Base-by-base conservation (phyloP, 2,888 invertebrate species). In the Cryptocephalus primarius region DNA sequence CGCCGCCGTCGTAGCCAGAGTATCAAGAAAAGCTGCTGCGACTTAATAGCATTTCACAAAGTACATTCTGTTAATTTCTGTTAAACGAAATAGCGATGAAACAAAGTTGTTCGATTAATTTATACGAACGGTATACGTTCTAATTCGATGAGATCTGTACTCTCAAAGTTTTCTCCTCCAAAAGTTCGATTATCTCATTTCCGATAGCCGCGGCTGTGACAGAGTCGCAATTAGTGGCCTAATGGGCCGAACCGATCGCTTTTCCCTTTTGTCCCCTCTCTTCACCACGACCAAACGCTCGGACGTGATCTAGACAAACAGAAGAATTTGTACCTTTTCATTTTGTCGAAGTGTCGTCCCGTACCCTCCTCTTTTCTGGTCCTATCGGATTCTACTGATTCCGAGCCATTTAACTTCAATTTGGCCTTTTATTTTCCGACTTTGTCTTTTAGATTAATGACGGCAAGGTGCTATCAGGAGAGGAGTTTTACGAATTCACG, bases 1-100 rank as follows among this genome's bases (percentile, higher is more conserved):
- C 9, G 94, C 94, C n/a, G 94, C 95, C 8, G 93, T 94, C 34
- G 89, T 89, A 12, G 58, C 60, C 12, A 55, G 51, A 22, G 34
- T 50, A 44, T 48, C 46, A 39, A 50, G 47, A 44, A 48, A 49
- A 31, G 42, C 22, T 6, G 22, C 22, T 6, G 22, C 22, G 22
- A 22, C 22, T 2, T 22, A 22, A 22, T n/a, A n/a, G n/a, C n/a
- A n/a, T 22, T 22, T 4, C 22, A 22, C 22, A 6, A 22, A 22
- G 6, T 22, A 22, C 2, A 22, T 22, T 22, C 22, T 6, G 22
- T 22, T 22, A 22, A 22, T 22, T 22, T 22, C 22, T 4, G 22
- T 6, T 4, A 22, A 22, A 22, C 22, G 22, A 22, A 22, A 22
- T 22, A 22, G 22, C 22, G 22, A 6, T 6, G 22, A 22, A 22